Base-by-base conservation (phyloP, 2,113 vertebrate genomes). In the Lonchura striata region DNA sequence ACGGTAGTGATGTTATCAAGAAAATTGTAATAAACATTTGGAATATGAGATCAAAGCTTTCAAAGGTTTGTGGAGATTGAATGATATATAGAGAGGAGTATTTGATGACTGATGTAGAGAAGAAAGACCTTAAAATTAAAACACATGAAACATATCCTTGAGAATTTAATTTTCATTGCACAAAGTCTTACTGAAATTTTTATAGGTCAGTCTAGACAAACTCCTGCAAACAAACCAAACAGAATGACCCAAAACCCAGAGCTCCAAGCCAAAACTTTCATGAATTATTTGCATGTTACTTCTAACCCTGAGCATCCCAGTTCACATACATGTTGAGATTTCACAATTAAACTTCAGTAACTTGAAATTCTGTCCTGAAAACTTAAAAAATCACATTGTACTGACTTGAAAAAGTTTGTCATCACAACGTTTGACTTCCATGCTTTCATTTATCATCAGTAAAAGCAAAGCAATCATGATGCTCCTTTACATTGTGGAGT, bases 251-350 rank as follows among this genome's bases (percentile, higher is more conserved):
- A 19, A 66, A 78, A 76, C 11, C 3, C 15, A 85, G n/a, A 88
- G 13, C 3, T 13, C 7, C 6, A 54, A 50, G 12, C 19, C 47
- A 24, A 77, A 35, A 0, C 1, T 3, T 6, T 44, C 6, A 9
- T 18, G 71, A 79, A 56, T 17, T 68, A 42, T 42, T 50, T 64
- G 25, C 8, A 22, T 53, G 5, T 39, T 59, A 4, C 5, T 59
- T 86, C n/a, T 75, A 31, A 44, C 4, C 11, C 39, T 25, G 33
- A 52, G 15, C 24, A n/a, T 76, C 13, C 15, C 10, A 33, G 35
- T 83, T 83, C 28, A 37, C 18, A 35, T 15, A 31, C 30, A 33
- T 3, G 8, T 41, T 70, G n/a, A 42, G 7, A 86, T 63, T 76
- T 80, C 57, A 63, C 13, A 68, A 20, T 37, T 69, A 47, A 72